Evolutionary conservation across 2,888 invertebrate species (phyloP), one percentile per base, ranked within the genome.

Genomic region (Cosmia trapezina): DNA sequence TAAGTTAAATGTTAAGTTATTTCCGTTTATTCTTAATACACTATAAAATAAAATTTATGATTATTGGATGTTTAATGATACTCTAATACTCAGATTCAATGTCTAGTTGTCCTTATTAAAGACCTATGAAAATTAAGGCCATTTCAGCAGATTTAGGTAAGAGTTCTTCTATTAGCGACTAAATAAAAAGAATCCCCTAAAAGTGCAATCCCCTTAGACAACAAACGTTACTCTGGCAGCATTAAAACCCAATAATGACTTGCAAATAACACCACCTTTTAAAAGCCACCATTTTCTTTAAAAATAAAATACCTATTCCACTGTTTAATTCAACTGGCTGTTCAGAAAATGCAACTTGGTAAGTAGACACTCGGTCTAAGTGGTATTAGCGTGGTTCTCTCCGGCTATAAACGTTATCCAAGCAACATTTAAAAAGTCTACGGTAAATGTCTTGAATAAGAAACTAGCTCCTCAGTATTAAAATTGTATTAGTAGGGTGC

Each of bases 361-460:
- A 84, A 82, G 81, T 77, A 83, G 83, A 84, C 76, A 83, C 85
- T 89, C 73, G 70, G 68, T 69, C 75, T 78, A 76, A 88, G 84
- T 87, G 83, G 86, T 85, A 80, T 82, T 86, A 87, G 81, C 75
- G 77, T 73, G 76, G 77, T 69, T 72, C 71, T 75, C 66, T 70
- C 64, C 65, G 59, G 56, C 70, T 70, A 76, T 84, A 80, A 86
- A 81, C 80, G 86, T 82, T 86, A 84, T 83, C 80, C 78, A 65
- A 70, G 72, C 53, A 79, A 75, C 83, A 78, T 80, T 84, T 82
- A 83, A 85, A 86, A 83, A 83, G 78, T 80, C 79, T 74, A 75
- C 73, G 73, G 69, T 82, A 71, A 80, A 80, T 70, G 69, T 60
- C 66, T 71, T 71, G 77, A 83, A 83, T 81, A 83, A 71, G 41